A percentile compares a stretch with the other conserved stretches of the same genome.
phyloP scores from a whole-genome alignment of 2,113 vertebrate species.

The Oncorhynchus clarkii region DNA sequence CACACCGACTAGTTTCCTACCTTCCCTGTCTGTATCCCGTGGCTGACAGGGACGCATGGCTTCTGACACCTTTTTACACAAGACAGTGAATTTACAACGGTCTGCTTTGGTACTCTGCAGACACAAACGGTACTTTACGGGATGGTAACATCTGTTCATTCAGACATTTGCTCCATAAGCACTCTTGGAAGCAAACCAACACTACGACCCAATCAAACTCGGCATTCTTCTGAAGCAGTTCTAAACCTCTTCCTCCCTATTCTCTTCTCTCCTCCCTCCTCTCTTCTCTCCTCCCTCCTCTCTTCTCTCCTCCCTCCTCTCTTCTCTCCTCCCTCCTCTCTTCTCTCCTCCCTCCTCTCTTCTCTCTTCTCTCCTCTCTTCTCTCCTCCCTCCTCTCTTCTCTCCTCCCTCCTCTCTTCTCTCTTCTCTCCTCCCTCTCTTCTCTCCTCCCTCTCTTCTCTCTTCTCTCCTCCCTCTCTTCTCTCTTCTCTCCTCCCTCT shows the following conservation, averaged over 20 bases:
- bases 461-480: not conserved
- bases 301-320: not conserved
- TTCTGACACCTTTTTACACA: slow-evolving; percentile 3
- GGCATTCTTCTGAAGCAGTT: too few species aligned
- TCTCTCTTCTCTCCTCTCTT: too few species aligned
- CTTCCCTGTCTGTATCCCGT: slow-evolving; percentile 11
- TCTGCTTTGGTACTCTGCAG: too few species aligned
- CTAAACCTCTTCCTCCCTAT: not conserved
- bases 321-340: not conserved
- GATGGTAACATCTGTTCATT: not conserved
- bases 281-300: too few species aligned
- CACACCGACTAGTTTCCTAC: slow-evolving; percentile 23
- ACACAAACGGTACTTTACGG: too few species aligned
- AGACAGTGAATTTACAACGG: too few species aligned
- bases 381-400: not conserved
- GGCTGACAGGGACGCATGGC: slow-evolving; percentile 13
- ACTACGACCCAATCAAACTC: too few species aligned
- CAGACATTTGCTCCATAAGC: too few species aligned
- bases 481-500: too few species aligned
- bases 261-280: not conserved
- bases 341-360: too few species aligned
- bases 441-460: not conserved
- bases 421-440: not conserved
- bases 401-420: too few species aligned
- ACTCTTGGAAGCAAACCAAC: too few species aligned